Percentiles rank a stretch among this genome's conserved stretches.
Evolutionary conservation across 1,140 invertebrate genomes (phyloP).

Genomic region (Drosophila mauritiana): DNA sequence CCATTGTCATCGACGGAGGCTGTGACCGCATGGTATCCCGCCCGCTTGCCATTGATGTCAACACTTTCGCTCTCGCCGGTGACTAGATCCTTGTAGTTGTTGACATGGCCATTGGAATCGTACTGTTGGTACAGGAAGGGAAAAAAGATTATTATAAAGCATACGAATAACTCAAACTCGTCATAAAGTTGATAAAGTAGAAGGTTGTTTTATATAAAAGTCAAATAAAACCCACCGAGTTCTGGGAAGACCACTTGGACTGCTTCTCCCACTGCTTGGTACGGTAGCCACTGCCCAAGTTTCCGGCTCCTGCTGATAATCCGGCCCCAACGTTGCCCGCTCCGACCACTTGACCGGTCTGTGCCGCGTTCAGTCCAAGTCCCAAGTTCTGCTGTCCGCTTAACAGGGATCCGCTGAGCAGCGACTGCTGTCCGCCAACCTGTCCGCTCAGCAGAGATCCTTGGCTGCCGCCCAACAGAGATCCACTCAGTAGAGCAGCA

Average conservation of each 20-base stretch:
- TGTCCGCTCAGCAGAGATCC: slow-evolving; percentile 42
- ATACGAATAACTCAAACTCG: background rate
- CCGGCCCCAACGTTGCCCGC: slow-evolving; percentile 48
- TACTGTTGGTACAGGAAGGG: slow-evolving; percentile 32
- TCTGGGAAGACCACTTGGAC: slow-evolving; percentile 84
- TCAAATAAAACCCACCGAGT: slow-evolving; percentile 55
- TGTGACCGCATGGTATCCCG: slow-evolving; percentile 80
- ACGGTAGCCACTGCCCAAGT: slow-evolving; percentile 58
- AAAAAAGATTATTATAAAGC: background rate
- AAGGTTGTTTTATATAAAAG: background rate
- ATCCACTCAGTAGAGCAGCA: slow-evolving; percentile 35
- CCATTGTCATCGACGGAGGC: slow-evolving; percentile 84
- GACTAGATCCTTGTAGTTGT: slow-evolving; percentile 79
- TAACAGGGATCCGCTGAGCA: slow-evolving; percentile 40
- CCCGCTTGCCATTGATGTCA: slow-evolving; percentile 75
- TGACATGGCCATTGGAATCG: slow-evolving; percentile 69
- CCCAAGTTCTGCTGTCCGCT: slow-evolving; percentile 38
- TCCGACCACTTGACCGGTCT: slow-evolving; percentile 18
- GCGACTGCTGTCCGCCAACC: slow-evolving; percentile 19
- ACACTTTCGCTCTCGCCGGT: slow-evolving; percentile 81
- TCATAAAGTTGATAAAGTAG: background rate
- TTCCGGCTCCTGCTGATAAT: slow-evolving; percentile 35
- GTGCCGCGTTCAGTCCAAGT: slow-evolving; percentile 29
- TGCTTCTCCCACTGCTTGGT: slow-evolving; percentile 84
- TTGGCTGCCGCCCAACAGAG: slow-evolving; percentile 36